Evolutionary conservation across 2,888 invertebrate species (phyloP), one percentile per base, ranked within the genome.

Genomic region (Euplagia quadripunctaria): DNA sequence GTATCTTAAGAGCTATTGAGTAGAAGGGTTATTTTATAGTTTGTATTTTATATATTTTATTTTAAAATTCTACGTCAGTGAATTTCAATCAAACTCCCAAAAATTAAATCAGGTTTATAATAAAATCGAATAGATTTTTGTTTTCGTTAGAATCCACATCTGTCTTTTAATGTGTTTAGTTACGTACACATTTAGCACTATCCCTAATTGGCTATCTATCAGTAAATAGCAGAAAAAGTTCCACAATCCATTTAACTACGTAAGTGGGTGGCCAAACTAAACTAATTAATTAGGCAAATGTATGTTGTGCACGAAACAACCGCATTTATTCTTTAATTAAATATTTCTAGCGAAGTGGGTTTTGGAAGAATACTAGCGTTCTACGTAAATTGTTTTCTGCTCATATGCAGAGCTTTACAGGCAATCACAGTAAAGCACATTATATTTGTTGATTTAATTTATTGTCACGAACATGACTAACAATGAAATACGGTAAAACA

Each of bases 211-310:
- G 0, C 12, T 61, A 31, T 61, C 61, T 14, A 31, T 61, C 61
- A 61, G 61, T 14, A 31, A 61, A 31, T 31, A 31, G 31, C 5
- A 31, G 31, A 61, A 61, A 14, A 61, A 31, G 14, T 12, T 61
- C 31, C 14, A 61, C 14, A 14, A 6, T 31, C 31, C 51, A 66
- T 66, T 66, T 49, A 31, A n/a, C 66, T 58, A n/a, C 20, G 46
- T 68, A 61, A 58, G 42, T 42, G 55, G 52, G 68, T 20, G 46
- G 51, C n/a, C 42, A 74, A 72, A 69, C 20, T 70, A 81, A 71
- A 79, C 73, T 68, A 72, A 69, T 74, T 66, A 79, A 74, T 76
- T 74, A 80, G 51, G 61, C 72, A 74, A 76, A 81, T 79, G 76
- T 75, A 67, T 81, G 73, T 68, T 69, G 74, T 43, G n/a, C 55